Evolutionary conservation across 2,888 invertebrate genomes (phyloP).

Genomic region (Galerucella pusilla): DNA sequence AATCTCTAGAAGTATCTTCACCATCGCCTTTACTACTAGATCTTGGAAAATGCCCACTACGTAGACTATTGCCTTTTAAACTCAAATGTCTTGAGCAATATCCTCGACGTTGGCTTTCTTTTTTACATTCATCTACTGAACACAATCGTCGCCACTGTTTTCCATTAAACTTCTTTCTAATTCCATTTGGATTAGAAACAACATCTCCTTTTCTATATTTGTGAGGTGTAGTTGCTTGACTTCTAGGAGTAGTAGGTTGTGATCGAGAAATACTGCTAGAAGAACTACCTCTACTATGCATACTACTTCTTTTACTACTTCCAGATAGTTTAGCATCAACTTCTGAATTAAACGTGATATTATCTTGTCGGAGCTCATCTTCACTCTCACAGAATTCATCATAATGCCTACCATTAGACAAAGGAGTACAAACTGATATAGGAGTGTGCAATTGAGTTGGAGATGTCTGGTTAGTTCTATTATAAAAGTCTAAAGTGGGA

Average conservation of each 20-base stretch:
- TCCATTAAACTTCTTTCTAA: constrained; percentile 99
- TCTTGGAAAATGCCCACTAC: constrained; percentile 65
- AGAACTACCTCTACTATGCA: constrained; percentile 92
- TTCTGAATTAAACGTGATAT: constrained; percentile 83
- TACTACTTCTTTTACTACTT: constrained; percentile 90
- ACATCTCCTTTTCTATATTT: constrained; percentile 98
- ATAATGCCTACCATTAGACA: constrained; percentile 71
- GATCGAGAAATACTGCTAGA: constrained; percentile 91
- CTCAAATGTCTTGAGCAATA: constrained; percentile 97
- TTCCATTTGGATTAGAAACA: constrained; percentile 92
- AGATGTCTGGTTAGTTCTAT: constrained; percentile 65
- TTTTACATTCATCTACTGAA: constrained; percentile 93
- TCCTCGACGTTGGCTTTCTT: constrained; percentile 97
- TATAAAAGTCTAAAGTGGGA: constrained; percentile 50
- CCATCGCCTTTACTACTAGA: constrained; percentile 74
- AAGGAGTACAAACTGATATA: constrained; percentile 66
- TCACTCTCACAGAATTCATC: constrained; percentile 89
- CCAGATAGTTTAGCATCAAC: constrained; percentile 77
- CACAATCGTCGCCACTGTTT: constrained; percentile 99
- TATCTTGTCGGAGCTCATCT: constrained; percentile 85
- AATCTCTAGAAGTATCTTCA: constrained; percentile 90
- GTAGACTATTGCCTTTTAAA: constrained; percentile 77
- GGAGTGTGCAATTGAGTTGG: constrained; percentile 67
- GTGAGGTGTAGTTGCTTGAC: constrained; percentile 91
- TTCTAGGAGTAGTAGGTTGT: constrained; percentile 89